phyloP scores from a whole-genome alignment of 1,140 invertebrate species.

The Drosophila varians region DNA sequence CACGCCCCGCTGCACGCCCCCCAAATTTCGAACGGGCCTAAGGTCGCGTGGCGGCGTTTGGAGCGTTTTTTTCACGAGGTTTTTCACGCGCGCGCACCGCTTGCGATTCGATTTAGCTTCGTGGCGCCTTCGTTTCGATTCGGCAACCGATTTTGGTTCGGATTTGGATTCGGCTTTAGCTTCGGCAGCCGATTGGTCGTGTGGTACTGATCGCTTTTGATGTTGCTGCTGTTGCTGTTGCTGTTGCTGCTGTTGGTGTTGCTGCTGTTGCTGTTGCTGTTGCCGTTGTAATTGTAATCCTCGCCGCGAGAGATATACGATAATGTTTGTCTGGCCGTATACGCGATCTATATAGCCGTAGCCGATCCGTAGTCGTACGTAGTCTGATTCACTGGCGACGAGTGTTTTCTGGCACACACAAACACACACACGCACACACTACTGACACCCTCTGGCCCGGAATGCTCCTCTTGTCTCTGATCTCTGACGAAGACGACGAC shows the following conservation, averaged over 20 bases:
- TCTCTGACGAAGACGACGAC: constrained; percentile 28
- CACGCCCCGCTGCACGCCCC: constrained; percentile 61
- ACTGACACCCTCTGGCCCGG: constrained; percentile 24
- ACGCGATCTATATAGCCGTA: constrained; percentile 76
- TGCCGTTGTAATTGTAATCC: constrained; percentile 75
- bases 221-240: constrained; percentile 23
- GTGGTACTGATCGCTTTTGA: constrained; percentile 21
- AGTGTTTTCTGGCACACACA: constrained; percentile 73
- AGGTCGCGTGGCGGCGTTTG: constrained; percentile 75
- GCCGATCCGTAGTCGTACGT: constrained; percentile 33
- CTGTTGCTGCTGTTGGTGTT: constrained; percentile 28
- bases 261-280: constrained; percentile 11
- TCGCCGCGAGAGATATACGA: constrained; percentile 69
- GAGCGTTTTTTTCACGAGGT: constrained; percentile 52
- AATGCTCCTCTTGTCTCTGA: constrained; percentile 30
- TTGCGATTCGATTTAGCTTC: constrained; percentile 29
- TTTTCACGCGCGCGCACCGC: constrained; percentile 69
- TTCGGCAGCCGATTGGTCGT: constrained; percentile 49
- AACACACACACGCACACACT: too few relatives aligned
- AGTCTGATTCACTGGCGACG: constrained; percentile 72
- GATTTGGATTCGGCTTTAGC: constrained; percentile 39
- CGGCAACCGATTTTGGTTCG: constrained; percentile 50
- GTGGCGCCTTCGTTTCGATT: constrained; percentile 40
- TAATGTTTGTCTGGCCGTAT: constrained; percentile 78
- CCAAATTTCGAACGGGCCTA: constrained; percentile 55